Percentiles rank a stretch among this genome's conserved stretches.
phyloP scores from a whole-genome alignment of 2,797 vertebrate species.

The Amblyopsis hoosieri region DNA sequence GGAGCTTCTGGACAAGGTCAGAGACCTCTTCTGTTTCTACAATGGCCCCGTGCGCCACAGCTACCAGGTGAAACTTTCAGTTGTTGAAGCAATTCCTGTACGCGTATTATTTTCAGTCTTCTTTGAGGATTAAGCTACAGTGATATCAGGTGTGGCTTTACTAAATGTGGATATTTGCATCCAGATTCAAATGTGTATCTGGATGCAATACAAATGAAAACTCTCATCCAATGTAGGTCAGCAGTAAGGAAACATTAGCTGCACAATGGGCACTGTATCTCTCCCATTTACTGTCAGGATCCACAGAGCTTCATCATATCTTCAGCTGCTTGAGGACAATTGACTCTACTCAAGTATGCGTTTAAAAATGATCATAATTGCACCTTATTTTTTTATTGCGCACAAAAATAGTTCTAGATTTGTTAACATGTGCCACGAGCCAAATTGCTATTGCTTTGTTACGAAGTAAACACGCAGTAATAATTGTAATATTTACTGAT shows the following conservation, averaged over 20 bases:
- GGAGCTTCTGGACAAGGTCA: slow-evolving; percentile 85
- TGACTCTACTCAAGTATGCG: slow-evolving; percentile 85
- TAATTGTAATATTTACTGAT: no score
- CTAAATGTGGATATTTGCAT: neutral
- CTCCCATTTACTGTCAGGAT: slow-evolving; percentile 79
- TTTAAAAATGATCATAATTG: no score
- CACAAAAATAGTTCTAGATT: no score
- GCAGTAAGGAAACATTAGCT: slow-evolving; percentile 72
- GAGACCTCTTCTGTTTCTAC: slow-evolving; percentile 90
- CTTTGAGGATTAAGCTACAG: neutral
- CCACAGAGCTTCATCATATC: slow-evolving; percentile 83
- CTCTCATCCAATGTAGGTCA: slow-evolving; percentile 43
- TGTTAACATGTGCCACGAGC: no score
- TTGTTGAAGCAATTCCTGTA: neutral
- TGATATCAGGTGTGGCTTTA: no score
- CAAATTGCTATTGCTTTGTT: no score
- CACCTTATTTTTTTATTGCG: no score
- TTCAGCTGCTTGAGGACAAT: slow-evolving; percentile 89
- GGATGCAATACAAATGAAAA: neutral
- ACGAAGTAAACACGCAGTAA: no score
- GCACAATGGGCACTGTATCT: slow-evolving; percentile 83
- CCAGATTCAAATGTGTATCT: neutral
- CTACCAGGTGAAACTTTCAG: slow-evolving; percentile 78
- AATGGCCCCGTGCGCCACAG: slow-evolving; percentile 81
- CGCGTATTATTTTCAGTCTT: neutral